These are phyloP conservation scores for Chrysochloris asiatica DNA, from an alignment of 2,113 vertebrate genomes.

Conservation along the genomic window DNA sequence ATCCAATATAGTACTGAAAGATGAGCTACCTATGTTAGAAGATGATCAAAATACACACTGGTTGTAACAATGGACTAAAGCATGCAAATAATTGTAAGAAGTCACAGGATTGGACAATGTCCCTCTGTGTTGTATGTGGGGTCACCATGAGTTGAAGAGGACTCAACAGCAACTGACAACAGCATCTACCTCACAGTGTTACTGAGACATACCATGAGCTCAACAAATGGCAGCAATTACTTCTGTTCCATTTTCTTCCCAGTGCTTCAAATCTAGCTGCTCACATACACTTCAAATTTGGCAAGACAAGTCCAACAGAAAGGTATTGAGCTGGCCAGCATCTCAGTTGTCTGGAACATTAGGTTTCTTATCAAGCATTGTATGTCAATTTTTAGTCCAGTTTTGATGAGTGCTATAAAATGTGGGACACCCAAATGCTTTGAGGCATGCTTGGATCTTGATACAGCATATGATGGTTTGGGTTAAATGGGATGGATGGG, in stretches of 20 bases:
- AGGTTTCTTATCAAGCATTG: constrained; percentile 39
- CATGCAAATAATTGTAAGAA: too few relatives aligned
- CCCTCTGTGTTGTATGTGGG: neutral
- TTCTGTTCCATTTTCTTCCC: neutral
- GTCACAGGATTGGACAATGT: neutral
- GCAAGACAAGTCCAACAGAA: neutral
- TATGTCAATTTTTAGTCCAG: neutral
- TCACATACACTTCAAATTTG: neutral
- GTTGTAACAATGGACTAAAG: neutral
- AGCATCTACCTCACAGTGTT: neutral
- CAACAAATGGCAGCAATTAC: neutral
- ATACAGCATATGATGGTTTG: neutral
- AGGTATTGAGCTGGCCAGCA: neutral
- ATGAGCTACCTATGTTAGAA: too few relatives aligned
- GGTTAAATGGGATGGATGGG: constrained; percentile 39
- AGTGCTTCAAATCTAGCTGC: neutral
- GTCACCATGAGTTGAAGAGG: neutral
- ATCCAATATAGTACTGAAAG: neutral
- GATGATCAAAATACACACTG: neutral
- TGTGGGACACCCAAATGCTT: neutral
- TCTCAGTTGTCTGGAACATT: neutral
- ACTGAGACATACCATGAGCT: neutral
- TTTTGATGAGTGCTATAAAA: constrained; percentile 18
- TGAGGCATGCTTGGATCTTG: neutral
- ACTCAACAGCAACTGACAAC: neutral